These are phyloP conservation scores for Morinoia aosen DNA, from an alignment of 2,888 invertebrate genomes.

Conservation along the genomic window DNA sequence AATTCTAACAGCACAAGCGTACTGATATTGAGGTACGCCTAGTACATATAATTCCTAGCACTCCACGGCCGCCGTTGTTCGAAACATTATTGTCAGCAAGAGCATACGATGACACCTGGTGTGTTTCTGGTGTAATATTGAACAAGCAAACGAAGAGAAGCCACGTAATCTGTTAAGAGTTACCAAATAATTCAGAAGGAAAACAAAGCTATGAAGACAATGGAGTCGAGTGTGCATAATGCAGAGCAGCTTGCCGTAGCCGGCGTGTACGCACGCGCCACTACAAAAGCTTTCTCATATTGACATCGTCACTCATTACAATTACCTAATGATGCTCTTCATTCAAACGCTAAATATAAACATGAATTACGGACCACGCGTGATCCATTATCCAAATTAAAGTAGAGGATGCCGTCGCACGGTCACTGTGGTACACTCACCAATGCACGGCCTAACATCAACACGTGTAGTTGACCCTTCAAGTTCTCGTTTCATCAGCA, in stretches of 20 bases:
- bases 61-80: not conserved
- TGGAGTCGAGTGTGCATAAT: constrained; percentile 36
- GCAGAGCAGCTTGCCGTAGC: not conserved
- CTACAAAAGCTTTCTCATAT: not conserved
- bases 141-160: not conserved
- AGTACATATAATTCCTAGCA: not conserved
- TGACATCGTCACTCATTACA: constrained; percentile 37
- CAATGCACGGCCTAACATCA: not conserved
- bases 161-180: constrained; percentile 33
- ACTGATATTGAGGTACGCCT: not conserved
- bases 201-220: constrained; percentile 40
- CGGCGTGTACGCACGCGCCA: not conserved
- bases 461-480: not conserved
- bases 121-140: not conserved
- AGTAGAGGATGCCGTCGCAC: not conserved
- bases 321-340: constrained; percentile 41
- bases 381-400: constrained; percentile 23
- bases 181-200: constrained; percentile 6
- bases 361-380: not conserved
- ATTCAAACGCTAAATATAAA: not conserved
- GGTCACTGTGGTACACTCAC: not conserved
- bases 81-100: not conserved
- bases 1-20: not conserved
- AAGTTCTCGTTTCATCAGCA: not conserved
- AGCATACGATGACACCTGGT: not conserved